Conservation (phyloP, 2,888 invertebrate genomes). For the Luperina testacea region DNA sequence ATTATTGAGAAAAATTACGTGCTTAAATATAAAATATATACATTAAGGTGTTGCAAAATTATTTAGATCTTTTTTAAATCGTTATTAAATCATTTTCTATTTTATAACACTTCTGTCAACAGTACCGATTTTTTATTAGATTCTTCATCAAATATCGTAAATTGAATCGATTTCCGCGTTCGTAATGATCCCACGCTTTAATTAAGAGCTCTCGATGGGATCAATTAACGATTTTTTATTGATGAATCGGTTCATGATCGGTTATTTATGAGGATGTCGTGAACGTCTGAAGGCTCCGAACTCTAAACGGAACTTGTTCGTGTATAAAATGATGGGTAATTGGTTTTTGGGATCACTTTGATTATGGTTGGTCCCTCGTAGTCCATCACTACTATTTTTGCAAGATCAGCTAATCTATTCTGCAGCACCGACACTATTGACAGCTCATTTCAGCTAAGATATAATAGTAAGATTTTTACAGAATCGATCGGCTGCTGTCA, state of each 20-base stretch:
- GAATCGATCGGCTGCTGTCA: neutral
- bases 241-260: constrained; percentile 66
- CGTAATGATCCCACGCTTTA: constrained; percentile 66
- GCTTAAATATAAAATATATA: constrained; percentile 38
- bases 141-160: constrained; percentile 58
- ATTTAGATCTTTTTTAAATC: constrained; percentile 28
- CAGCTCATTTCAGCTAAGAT: too few relatives aligned
- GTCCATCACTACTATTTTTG: neutral
- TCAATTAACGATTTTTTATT: constrained; percentile 77
- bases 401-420: neutral
- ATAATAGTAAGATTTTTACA: neutral
- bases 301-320: constrained; percentile 71
- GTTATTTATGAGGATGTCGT: constrained; percentile 71
- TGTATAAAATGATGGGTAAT: constrained; percentile 56
- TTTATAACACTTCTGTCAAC: constrained; percentile 61
- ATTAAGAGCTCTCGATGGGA: constrained; percentile 72
- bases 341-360: constrained; percentile 32
- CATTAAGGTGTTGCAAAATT: constrained; percentile 37
- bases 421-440: too few relatives aligned
- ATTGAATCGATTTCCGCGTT: constrained; percentile 67
- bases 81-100: constrained; percentile 34
- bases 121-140: constrained; percentile 55
- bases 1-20: constrained; percentile 37
- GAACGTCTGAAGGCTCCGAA: constrained; percentile 71
- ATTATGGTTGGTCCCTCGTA: neutral